A percentile compares a stretch with the other conserved stretches of the same genome.
These are phyloP conservation scores for Plodia interpunctella DNA, from an alignment of 1,140 invertebrate species.

Conservation along the genomic window DNA sequence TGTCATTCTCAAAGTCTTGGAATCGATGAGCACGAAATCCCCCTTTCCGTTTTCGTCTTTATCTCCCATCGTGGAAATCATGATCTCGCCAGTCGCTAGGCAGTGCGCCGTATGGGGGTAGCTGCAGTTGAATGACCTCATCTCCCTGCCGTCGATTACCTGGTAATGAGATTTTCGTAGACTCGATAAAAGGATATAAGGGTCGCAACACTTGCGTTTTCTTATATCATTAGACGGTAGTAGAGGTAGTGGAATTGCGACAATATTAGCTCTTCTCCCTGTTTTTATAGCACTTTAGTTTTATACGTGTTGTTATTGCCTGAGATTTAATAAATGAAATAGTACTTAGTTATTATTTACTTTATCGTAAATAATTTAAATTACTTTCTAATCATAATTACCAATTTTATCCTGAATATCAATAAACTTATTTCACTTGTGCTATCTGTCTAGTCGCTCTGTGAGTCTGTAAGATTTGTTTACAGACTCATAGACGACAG, in stretches of 20 bases:
- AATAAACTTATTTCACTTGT: too few species aligned
- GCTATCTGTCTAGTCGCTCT: too few species aligned
- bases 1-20: slow-evolving; percentile 85
- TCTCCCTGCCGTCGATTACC: slow-evolving; percentile 84
- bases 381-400: too few species aligned
- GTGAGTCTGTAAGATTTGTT: too few species aligned
- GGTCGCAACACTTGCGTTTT: not conserved
- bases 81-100: slow-evolving; percentile 92
- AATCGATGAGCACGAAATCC: slow-evolving; percentile 94
- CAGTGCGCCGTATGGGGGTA: slow-evolving; percentile 97
- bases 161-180: slow-evolving; percentile 65
- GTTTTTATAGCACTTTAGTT: not conserved
- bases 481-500: too few species aligned
- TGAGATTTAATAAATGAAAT: not conserved
- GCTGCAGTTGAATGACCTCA: slow-evolving; percentile 85
- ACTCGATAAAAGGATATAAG: slow-evolving; percentile 25
- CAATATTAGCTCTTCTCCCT: not conserved
- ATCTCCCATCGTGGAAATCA: slow-evolving; percentile 96
- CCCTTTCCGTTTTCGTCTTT: slow-evolving; percentile 87
- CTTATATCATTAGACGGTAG: not conserved
- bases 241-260: not conserved
- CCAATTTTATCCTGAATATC: too few species aligned
- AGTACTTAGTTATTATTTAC: too few species aligned
- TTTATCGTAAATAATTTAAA: too few species aligned
- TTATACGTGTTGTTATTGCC: too few species aligned